Conservation (phyloP, 2,888 invertebrate species). For the Ceraclea dissimilis region DNA sequence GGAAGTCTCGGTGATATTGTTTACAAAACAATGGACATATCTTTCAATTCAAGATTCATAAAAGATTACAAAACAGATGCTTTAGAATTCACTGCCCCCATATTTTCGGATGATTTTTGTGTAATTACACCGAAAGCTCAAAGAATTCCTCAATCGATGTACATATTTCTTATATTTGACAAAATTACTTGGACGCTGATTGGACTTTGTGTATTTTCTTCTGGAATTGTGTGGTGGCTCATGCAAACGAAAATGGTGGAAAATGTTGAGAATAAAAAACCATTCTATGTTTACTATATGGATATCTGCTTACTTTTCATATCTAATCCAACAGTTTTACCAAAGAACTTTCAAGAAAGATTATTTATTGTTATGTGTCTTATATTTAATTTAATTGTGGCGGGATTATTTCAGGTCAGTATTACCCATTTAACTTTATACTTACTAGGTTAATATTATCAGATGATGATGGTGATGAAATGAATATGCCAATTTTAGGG, state of each 20-base stretch:
- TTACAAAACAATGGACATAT: slow-evolving; percentile 32
- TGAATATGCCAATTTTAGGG: slow-evolving; percentile 31
- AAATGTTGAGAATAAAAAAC: neutral
- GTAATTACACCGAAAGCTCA: slow-evolving; percentile 37
- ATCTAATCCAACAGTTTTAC: slow-evolving; percentile 25
- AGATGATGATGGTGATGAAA: too few species aligned
- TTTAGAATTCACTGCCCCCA: slow-evolving; percentile 35
- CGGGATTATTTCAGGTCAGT: slow-evolving; percentile 28
- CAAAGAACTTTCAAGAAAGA: slow-evolving; percentile 26
- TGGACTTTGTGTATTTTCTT: slow-evolving; percentile 10
- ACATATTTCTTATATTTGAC: slow-evolving; percentile 33
- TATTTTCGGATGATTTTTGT: slow-evolving; percentile 37
- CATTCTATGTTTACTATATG: slow-evolving; percentile 4
- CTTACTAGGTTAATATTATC: neutral
- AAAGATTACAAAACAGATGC: slow-evolving; percentile 32
- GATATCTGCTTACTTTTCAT: slow-evolving; percentile 20
- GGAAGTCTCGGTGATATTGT: slow-evolving; percentile 36
- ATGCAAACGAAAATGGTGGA: slow-evolving; percentile 11
- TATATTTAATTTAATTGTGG: slow-evolving; percentile 35
- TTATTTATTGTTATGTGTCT: slow-evolving; percentile 32
- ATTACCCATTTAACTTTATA: neutral
- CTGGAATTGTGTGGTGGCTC: slow-evolving; percentile 21
- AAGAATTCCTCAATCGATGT: slow-evolving; percentile 37
- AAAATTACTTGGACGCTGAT: slow-evolving; percentile 18
- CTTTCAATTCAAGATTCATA: slow-evolving; percentile 37